phyloP scores from a whole-genome alignment of 2,888 invertebrate genomes.

The Temnothorax rugatulus region DNA sequence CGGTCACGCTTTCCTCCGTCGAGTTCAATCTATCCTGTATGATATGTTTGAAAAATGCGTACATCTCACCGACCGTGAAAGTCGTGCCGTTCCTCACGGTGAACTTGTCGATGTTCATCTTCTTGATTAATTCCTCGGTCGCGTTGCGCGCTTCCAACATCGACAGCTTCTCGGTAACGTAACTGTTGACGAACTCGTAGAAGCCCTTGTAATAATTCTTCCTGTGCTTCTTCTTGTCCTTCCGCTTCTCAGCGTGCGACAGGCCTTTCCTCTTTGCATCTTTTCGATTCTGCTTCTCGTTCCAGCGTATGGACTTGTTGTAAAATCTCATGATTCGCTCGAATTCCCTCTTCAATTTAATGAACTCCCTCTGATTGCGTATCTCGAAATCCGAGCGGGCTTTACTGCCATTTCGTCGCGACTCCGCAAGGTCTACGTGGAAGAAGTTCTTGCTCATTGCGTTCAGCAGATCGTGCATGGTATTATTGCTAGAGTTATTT shows the following conservation, averaged over 20 bases:
- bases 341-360: conserved; percentile 83
- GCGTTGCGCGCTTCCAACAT: conserved; percentile 80
- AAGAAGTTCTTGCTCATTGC: conserved; percentile 85
- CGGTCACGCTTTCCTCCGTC: conserved; percentile 40
- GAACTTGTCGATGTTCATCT: conserved; percentile 83
- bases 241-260: conserved; percentile 72
- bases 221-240: conserved; percentile 81
- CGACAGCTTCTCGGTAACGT: conserved; percentile 82
- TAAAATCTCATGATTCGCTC: conserved; percentile 84
- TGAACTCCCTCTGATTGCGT: conserved; percentile 82
- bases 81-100: conserved; percentile 83
- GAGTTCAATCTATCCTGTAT: conserved; percentile 84
- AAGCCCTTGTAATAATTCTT: conserved; percentile 84
- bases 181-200: conserved; percentile 84
- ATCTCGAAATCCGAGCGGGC: conserved; percentile 79
- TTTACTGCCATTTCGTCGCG: conserved; percentile 75
- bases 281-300: conserved; percentile 82
- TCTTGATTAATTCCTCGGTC: conserved; percentile 82
- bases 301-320: conserved; percentile 84
- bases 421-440: conserved; percentile 83
- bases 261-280: conserved; percentile 78
- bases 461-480: conserved; percentile 84
- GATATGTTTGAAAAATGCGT: conserved; percentile 86
- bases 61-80: conserved; percentile 84
- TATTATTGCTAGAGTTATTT: conserved; percentile 81